These are phyloP conservation scores for Machaerirhynchus nigripectus DNA, from an alignment of 2,113 vertebrate species.

Conservation along the genomic window DNA sequence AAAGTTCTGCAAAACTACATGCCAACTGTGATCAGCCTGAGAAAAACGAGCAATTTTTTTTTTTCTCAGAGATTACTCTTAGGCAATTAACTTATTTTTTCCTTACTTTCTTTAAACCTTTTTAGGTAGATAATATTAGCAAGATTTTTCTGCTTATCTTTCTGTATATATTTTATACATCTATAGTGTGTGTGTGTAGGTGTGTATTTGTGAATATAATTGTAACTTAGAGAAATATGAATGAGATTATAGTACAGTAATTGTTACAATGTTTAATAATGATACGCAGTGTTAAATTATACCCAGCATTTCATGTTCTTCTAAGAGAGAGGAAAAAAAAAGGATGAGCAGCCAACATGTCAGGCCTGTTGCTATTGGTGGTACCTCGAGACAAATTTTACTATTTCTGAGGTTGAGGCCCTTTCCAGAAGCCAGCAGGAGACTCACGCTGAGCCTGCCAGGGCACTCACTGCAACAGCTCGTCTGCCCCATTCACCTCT, in stretches of 20 bases:
- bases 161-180: background rate
- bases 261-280: background rate
- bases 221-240: background rate
- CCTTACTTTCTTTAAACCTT: background rate
- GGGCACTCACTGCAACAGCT: background rate
- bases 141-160: background rate
- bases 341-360: background rate
- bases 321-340: background rate
- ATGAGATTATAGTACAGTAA: background rate
- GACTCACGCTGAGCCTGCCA: background rate
- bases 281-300: background rate
- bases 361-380: background rate
- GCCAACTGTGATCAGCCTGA: background rate
- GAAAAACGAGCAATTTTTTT: background rate
- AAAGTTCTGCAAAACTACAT: background rate
- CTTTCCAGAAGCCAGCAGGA: background rate
- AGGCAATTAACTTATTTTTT: fast-evolving
- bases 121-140: background rate
- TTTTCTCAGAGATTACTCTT: background rate
- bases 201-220: background rate
- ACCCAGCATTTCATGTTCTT: background rate
- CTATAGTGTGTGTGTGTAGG: background rate
- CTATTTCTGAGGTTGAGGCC: background rate
- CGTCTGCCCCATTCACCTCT: too few species aligned
- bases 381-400: background rate